Evolutionary conservation across 2,113 vertebrate species (phyloP).

Genomic region (Gymnocephalus cernua): DNA sequence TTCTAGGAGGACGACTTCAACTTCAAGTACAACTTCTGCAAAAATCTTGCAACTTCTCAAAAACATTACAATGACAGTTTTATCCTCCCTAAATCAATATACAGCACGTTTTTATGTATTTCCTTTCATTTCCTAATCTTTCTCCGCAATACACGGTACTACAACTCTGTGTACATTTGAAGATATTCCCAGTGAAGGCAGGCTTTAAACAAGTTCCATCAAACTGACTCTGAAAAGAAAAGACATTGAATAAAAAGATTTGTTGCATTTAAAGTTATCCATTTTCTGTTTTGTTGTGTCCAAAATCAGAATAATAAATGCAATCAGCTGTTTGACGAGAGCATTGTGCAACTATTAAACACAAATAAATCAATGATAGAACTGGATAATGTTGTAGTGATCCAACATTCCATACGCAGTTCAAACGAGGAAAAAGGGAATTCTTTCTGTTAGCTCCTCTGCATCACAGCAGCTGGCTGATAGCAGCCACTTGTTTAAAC

Average conservation of each 20-base stretch:
- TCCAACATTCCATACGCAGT: not conserved
- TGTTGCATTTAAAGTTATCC: too few relatives aligned
- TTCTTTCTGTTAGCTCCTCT: not conserved
- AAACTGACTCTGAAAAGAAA: too few relatives aligned
- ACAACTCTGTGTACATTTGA: not conserved
- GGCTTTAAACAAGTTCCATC: too few relatives aligned
- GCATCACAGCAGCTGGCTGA: slow-evolving; percentile 44
- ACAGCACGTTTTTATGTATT: not conserved
- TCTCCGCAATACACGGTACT: not conserved
- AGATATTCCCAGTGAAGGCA: not conserved
- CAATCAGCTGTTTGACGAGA: not conserved
- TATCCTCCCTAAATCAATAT: not conserved
- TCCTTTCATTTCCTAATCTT: not conserved
- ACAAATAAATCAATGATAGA: not conserved
- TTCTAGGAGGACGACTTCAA: too few relatives aligned
- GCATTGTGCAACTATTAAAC: not conserved
- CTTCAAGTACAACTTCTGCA: too few relatives aligned
- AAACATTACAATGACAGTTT: not conserved
- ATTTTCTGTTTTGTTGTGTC: not conserved
- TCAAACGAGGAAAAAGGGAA: not conserved
- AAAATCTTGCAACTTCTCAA: too few relatives aligned
- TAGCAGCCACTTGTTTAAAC: slow-evolving; percentile 53
- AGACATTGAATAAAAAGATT: too few relatives aligned
- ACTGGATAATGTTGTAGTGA: not conserved
- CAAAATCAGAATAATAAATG: not conserved